Evolutionary conservation across 2,113 vertebrate species (phyloP), one percentile per base, ranked within the genome.

Genomic region (Callospermophilus lateralis): DNA sequence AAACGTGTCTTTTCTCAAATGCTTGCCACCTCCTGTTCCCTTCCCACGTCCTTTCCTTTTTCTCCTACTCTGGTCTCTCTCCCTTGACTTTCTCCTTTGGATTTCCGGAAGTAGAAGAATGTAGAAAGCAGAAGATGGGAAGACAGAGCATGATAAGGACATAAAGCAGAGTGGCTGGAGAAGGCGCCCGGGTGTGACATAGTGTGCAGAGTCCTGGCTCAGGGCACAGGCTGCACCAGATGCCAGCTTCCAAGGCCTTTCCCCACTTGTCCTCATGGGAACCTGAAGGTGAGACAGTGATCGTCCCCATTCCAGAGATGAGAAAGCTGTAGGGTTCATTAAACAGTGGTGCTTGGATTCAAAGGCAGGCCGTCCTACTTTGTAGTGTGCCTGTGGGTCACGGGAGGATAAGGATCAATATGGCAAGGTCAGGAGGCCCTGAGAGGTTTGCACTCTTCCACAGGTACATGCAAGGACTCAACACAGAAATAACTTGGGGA

Each of bases 171-270:
- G 22, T 2, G 8, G 48, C 42, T 30, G 34, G 79, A 7, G 61
- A 48, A 39, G 30, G 58, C 45, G 8, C 30, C 8, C 1, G 26
- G 76, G n/a, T 12, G 1, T 42, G 10, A 0, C 0, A 1, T 13
- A 39, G 20, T 3, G 19, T 24, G 16, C 0, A 1, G 24, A 22
- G 26, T 22, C 37, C 72, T 48, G 48, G 68, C 24, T 39, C 1
- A 28, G 0, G 37, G 5, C 19, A 17, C 34, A 4, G 0, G 19
- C 19, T 53, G 34, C 11, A 19, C 37, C 28, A 30, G 58, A 45
- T 4, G 10, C 28, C 78, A 39, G 34, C 0, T 3, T 6, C 24
- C 16, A 61, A 8, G 2, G 3, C 30, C 4, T 74, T 74, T 12
- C 15, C 20, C 30, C 4, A n/a, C 28, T 45, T 17, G 7, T 72